These are phyloP conservation scores for Trachelus stipa DNA, from an alignment of 2,888 invertebrate species.

Conservation along the genomic window DNA sequence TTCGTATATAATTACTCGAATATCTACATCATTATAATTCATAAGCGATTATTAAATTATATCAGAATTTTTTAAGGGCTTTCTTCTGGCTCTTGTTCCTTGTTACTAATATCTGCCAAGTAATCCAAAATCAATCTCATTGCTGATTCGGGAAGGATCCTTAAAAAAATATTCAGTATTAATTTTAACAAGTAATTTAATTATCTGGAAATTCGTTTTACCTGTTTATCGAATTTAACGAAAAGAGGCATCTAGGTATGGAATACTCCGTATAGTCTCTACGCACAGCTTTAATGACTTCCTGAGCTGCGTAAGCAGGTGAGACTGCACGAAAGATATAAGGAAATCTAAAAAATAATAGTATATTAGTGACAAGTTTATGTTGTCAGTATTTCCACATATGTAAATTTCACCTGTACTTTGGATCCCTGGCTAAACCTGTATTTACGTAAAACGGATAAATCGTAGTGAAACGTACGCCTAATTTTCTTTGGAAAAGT, in stretches of 20 bases:
- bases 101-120: conserved; percentile 29
- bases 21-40: neutral
- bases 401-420: conserved; percentile 55
- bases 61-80: neutral
- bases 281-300: conserved; percentile 51
- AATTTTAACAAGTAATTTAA: neutral
- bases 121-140: conserved; percentile 50
- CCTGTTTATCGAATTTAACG: conserved; percentile 49
- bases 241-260: conserved; percentile 52
- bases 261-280: conserved; percentile 54
- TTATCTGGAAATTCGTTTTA: conserved; percentile 22
- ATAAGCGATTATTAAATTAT: neutral
- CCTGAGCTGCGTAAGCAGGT: conserved; percentile 47
- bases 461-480: conserved; percentile 69
- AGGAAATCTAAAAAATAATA: conserved; percentile 42
- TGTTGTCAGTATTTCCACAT: neutral
- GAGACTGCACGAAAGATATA: conserved; percentile 47
- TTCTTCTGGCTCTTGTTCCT: neutral
- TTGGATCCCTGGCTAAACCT: conserved; percentile 62
- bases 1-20: neutral
- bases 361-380: neutral
- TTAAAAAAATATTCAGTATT: conserved; percentile 19
- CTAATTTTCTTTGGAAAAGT: conserved; percentile 26
- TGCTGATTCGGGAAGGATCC: conserved; percentile 44
- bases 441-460: conserved; percentile 70